These are phyloP conservation scores for Thymallus thymallus DNA, from an alignment of 2,113 vertebrate species.

Conservation along the genomic window DNA sequence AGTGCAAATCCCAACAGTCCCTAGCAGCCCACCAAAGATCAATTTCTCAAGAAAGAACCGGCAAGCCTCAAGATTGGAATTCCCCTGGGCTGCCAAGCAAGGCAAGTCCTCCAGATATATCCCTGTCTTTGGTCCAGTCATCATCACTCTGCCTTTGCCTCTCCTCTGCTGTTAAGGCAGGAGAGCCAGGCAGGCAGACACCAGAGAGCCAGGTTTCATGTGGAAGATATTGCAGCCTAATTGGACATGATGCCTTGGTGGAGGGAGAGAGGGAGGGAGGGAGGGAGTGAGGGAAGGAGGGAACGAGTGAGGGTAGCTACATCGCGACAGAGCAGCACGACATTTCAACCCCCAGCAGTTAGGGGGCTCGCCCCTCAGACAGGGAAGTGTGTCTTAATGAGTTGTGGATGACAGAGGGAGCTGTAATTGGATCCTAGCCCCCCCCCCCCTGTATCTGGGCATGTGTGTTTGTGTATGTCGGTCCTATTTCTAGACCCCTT, in stretches of 20 bases:
- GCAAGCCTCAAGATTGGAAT: too few relatives aligned
- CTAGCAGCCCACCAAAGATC: too few relatives aligned
- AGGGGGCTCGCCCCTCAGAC: background rate
- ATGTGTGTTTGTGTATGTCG: constrained; percentile 1
- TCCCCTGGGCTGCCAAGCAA: too few relatives aligned
- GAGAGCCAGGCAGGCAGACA: background rate
- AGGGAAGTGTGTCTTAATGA: background rate
- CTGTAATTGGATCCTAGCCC: background rate
- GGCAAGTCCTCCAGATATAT: too few relatives aligned
- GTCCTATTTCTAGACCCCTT: background rate
- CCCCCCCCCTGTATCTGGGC: background rate
- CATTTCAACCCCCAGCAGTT: background rate
- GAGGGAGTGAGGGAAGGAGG: background rate
- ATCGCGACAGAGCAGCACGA: background rate
- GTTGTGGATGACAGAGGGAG: background rate
- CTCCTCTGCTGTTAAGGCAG: background rate
- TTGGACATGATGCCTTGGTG: background rate
- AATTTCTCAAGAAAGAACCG: background rate
- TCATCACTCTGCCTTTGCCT: background rate
- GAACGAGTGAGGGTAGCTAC: background rate
- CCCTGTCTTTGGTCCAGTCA: background rate
- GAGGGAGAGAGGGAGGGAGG: background rate
- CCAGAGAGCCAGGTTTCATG: background rate
- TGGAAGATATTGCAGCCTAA: background rate
- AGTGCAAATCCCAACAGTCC: background rate